Percentiles rank a stretch among this genome's conserved stretches.
These are phyloP conservation scores for Tragelaphus scriptus DNA, from an alignment of 2,113 vertebrate species.

Conservation along the genomic window DNA sequence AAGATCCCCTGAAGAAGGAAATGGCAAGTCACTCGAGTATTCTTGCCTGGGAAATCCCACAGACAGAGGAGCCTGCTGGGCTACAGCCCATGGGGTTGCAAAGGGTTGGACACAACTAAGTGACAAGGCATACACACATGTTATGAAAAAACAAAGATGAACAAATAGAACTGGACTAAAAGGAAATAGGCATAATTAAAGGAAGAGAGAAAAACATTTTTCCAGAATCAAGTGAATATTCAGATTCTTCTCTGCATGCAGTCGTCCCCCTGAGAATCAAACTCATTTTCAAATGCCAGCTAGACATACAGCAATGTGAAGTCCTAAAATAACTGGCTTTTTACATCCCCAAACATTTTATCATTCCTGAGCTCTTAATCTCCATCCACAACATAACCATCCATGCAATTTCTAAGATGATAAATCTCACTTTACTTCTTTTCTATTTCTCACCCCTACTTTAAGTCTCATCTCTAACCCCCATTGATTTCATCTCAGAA, in stretches of 20 bases:
- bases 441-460: neutral
- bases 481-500: neutral
- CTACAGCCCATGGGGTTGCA: neutral
- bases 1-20: neutral
- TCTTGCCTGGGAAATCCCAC: neutral
- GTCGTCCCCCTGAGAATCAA: neutral
- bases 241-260: neutral
- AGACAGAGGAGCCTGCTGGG: neutral
- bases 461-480: neutral
- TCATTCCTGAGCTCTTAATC: neutral
- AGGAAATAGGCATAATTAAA: neutral
- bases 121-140: neutral
- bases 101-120: neutral
- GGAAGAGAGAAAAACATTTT: neutral
- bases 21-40: neutral
- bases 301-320: neutral
- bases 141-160: neutral
- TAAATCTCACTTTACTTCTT: neutral
- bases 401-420: neutral
- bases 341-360: neutral
- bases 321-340: neutral
- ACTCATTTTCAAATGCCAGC: conserved; percentile 5
- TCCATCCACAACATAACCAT: neutral
- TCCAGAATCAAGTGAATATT: neutral
- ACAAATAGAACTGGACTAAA: neutral